Conservation (phyloP, 2,888 invertebrate species). For the Apamea monoglypha region DNA sequence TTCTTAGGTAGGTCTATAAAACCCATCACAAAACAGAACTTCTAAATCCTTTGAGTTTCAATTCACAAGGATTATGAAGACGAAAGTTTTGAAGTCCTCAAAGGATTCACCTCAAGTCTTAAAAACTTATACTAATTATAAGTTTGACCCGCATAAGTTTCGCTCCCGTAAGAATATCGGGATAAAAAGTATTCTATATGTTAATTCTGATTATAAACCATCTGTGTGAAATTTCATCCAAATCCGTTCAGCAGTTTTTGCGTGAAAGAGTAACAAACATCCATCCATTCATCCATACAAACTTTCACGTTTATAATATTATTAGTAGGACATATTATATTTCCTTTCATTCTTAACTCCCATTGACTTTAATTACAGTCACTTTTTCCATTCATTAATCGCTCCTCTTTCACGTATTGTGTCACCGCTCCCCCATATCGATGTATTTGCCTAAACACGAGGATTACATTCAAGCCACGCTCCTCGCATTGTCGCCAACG, state of each 20-base stretch:
- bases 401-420: not conserved
- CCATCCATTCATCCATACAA: no score
- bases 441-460: slow-evolving; percentile 64
- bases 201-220: no score
- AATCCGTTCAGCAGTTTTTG: no score
- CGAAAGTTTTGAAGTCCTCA: not conserved
- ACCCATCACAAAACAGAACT: not conserved
- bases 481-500: slow-evolving; percentile 56
- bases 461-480: slow-evolving; percentile 62
- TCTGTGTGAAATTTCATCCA: no score
- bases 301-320: no score
- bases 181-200: no score
- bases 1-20: not conserved
- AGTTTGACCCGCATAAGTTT: no score
- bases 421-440: slow-evolving; percentile 39
- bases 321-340: not conserved
- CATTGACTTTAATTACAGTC: not conserved
- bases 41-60: not conserved
- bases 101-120: no score
- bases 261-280: no score
- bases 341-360: not conserved
- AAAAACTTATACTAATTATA: not conserved
- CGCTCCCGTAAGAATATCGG: no score
- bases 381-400: not conserved
- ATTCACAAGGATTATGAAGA: not conserved